Percentiles rank a stretch among this genome's conserved stretches.
Evolutionary conservation across 2,797 vertebrate genomes (phyloP).

Genomic region (Iguana delicatissima): DNA sequence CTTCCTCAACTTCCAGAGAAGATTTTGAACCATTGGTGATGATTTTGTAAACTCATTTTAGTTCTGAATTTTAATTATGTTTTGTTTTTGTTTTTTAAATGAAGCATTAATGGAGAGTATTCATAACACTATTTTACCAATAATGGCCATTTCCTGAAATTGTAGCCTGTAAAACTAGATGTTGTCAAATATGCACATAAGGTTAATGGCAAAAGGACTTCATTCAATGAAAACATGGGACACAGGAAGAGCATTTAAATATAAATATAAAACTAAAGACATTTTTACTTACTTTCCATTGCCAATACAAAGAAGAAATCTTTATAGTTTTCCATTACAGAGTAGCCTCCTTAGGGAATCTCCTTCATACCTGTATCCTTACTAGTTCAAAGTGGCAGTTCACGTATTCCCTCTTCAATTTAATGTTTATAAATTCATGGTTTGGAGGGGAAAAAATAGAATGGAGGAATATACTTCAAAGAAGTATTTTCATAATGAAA

Average conservation of each 20-base stretch:
- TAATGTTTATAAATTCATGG: neutral
- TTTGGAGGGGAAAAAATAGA: neutral
- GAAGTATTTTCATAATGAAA: slow-evolving; percentile 5
- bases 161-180: neutral
- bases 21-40: neutral
- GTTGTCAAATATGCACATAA: neutral
- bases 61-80: neutral
- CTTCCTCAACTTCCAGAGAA: neutral
- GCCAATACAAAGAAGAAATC: neutral
- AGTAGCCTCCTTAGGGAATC: neutral
- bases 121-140: neutral
- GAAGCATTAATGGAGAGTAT: neutral
- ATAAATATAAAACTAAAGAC: no score
- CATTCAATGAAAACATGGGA: neutral
- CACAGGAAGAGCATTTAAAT: neutral
- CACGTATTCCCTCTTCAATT: neutral
- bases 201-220: neutral
- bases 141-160: neutral
- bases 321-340: neutral
- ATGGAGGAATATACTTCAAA: neutral
- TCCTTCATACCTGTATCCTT: neutral
- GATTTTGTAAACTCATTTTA: slow-evolving; percentile 17
- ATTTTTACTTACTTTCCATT: no score
- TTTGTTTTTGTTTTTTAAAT: neutral
- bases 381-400: neutral